Conservation (phyloP, 1,140 invertebrate species). For the Drosophila dunni region DNA sequence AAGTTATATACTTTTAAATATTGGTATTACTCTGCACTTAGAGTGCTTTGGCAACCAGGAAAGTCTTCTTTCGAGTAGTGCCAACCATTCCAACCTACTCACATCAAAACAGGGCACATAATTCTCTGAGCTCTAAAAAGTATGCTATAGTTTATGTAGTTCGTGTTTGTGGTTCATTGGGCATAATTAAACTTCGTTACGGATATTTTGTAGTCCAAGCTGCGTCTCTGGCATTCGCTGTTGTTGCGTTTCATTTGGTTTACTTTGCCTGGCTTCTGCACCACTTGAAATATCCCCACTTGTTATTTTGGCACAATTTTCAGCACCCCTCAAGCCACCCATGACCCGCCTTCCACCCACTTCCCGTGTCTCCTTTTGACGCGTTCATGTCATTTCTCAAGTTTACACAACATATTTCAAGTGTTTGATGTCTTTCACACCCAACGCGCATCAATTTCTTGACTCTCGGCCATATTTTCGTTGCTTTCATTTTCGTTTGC, state of each 20-base stretch:
- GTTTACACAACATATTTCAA: conserved; percentile 80
- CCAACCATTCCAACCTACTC: too few species aligned
- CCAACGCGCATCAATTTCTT: conserved; percentile 75
- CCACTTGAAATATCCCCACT: conserved; percentile 14
- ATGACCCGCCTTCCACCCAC: conserved; percentile 5
- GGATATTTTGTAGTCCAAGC: too few species aligned
- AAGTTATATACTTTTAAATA: too few species aligned
- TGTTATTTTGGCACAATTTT: conserved; percentile 1
- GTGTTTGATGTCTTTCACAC: conserved; percentile 78
- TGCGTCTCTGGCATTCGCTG: too few species aligned
- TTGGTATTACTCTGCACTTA: too few species aligned
- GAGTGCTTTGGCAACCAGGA: too few species aligned
- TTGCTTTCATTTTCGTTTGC: background rate
- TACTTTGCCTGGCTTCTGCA: conserved; percentile 40
- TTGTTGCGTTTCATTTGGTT: conserved; percentile 54
- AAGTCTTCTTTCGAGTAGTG: too few species aligned
- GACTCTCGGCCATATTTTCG: conserved; percentile 35
- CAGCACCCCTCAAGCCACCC: background rate
- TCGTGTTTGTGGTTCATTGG: too few species aligned
- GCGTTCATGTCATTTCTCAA: conserved; percentile 79
- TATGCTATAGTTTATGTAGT: too few species aligned
- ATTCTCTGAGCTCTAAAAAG: too few species aligned
- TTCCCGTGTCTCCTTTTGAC: conserved; percentile 5
- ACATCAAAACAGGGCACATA: too few species aligned
- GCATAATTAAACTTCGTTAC: too few species aligned